Evolutionary conservation across 2,888 invertebrate genomes (phyloP).

Genomic region (Pantelozetes paolii): DNA sequence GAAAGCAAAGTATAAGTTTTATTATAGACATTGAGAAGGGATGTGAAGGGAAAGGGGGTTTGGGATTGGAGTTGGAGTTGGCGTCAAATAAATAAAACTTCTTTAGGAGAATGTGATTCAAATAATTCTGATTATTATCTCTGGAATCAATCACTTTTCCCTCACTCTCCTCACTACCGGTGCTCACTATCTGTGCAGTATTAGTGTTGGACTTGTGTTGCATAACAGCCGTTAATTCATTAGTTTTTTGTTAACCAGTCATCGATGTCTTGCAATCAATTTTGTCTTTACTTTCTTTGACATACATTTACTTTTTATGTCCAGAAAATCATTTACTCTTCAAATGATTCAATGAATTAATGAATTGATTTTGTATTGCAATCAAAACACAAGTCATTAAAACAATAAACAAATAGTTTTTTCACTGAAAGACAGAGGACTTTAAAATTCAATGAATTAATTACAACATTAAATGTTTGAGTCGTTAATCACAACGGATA

Average conservation of each 20-base stretch:
- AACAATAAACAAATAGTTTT: no score
- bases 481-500: no score
- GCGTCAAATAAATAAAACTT: not conserved
- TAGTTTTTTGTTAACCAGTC: not conserved
- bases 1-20: not conserved
- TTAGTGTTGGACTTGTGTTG: not conserved
- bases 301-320: not conserved
- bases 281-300: not conserved
- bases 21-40: not conserved
- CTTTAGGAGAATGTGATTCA: not conserved
- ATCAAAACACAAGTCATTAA: no score
- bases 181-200: not conserved
- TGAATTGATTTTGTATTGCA: no score
- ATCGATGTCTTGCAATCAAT: conserved; percentile 12
- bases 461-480: no score
- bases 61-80: not conserved
- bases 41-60: not conserved
- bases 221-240: conserved; percentile 14
- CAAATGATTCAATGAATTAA: no score
- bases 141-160: no score
- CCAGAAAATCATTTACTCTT: conserved; percentile 3
- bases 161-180: no score
- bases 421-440: no score
- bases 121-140: conserved; percentile 1
- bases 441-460: no score